A percentile compares a stretch with the other conserved stretches of the same genome.
phyloP scores from a whole-genome alignment of 2,113 vertebrate species.

The Eulemur rufifrons region DNA sequence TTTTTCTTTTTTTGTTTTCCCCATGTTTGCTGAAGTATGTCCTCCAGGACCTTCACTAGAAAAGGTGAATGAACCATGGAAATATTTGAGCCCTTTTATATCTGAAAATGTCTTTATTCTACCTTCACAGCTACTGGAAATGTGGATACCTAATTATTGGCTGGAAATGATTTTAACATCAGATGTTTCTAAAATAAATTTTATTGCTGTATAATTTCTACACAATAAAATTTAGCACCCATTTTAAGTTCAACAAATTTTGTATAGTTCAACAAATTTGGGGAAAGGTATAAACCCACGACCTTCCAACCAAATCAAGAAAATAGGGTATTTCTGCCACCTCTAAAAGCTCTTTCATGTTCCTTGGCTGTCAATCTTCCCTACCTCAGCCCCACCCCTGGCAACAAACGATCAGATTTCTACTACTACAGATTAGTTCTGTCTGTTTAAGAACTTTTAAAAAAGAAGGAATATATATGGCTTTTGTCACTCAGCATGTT shows the following conservation, averaged over 20 bases:
- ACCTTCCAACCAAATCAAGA: neutral
- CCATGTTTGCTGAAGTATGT: neutral
- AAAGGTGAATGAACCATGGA: neutral
- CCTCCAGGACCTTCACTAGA: neutral
- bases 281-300: neutral
- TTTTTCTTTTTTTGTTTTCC: neutral
- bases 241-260: neutral
- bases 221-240: neutral
- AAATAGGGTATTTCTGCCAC: neutral
- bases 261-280: neutral
- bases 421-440: neutral
- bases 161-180: conserved; percentile 22
- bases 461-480: neutral
- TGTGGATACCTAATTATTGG: neutral
- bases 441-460: neutral
- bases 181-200: neutral
- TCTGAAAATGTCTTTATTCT: neutral
- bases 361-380: neutral
- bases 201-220: neutral
- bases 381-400: neutral
- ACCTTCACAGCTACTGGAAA: neutral
- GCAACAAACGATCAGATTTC: neutral
- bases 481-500: neutral
- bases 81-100: neutral
- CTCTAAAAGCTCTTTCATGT: neutral